Evolutionary conservation across 2,113 vertebrate genomes (phyloP).

Genomic region (Tachycineta bicolor): DNA sequence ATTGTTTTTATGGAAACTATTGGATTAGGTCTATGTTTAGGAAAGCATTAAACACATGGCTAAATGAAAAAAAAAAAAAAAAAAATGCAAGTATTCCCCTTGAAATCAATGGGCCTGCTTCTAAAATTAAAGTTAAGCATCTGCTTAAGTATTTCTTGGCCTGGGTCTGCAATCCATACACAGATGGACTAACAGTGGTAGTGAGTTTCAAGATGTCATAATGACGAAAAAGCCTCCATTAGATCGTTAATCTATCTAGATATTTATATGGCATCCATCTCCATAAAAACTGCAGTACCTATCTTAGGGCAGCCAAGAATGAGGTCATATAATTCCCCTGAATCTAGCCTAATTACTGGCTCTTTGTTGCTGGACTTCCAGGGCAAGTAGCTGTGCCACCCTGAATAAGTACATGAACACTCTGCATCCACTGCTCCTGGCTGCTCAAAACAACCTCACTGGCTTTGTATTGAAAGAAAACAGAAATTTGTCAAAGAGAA

Average conservation of each 20-base stretch:
- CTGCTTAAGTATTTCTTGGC: slow-evolving; percentile 37
- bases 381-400: not conserved
- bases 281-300: not conserved
- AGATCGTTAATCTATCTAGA: not conserved
- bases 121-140: slow-evolving; percentile 26
- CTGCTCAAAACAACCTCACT: not conserved
- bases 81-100: not conserved
- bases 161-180: not conserved
- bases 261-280: not conserved
- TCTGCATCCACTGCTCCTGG: not conserved
- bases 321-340: not conserved
- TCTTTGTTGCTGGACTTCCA: not conserved
- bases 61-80: not conserved
- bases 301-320: not conserved
- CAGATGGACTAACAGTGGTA: slow-evolving; percentile 51
- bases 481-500: not conserved
- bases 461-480: not conserved
- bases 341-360: not conserved
- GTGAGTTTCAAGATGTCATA: slow-evolving; percentile 7
- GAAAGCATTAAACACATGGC: not conserved
- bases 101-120: not conserved
- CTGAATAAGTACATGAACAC: not conserved
- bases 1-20: not conserved
- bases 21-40: not conserved
- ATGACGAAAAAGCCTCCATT: slow-evolving; percentile 32